phyloP scores from a whole-genome alignment of 1,140 invertebrate genomes.

The Araneus ventricosus region DNA sequence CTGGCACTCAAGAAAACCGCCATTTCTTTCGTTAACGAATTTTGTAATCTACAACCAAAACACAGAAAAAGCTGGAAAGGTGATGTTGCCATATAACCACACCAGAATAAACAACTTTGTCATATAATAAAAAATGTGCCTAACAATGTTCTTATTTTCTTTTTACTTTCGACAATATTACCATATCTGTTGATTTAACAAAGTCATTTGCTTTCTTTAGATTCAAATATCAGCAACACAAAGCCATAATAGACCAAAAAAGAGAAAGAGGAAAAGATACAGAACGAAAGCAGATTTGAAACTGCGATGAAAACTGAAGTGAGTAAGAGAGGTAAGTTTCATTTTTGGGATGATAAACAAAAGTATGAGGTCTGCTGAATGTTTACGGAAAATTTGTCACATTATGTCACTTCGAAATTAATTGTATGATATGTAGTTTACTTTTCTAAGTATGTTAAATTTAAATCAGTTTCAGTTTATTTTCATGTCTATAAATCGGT shows the following conservation, averaged over 20 bases:
- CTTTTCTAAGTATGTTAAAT: neutral
- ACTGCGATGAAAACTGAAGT: neutral
- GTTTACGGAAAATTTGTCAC: neutral
- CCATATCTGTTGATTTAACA: neutral
- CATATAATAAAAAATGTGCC: no score
- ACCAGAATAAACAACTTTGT: no score
- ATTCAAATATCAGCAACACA: neutral
- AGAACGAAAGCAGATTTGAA: neutral
- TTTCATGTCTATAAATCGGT: neutral
- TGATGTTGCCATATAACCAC: neutral
- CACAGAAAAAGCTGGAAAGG: neutral
- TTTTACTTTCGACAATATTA: no score
- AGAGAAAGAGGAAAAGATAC: neutral
- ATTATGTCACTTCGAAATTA: neutral
- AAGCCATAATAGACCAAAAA: neutral
- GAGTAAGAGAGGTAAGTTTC: neutral
- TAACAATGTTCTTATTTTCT: no score
- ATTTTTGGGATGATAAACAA: conserved; percentile 16
- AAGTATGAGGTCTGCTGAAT: neutral
- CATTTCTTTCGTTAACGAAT: neutral
- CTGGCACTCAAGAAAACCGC: neutral
- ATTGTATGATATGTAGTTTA: neutral
- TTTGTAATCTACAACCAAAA: neutral
- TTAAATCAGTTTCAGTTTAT: neutral
- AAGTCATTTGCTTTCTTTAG: neutral